Evolutionary conservation across 1,140 invertebrate genomes (phyloP).

Genomic region (Glomeris maerens): DNA sequence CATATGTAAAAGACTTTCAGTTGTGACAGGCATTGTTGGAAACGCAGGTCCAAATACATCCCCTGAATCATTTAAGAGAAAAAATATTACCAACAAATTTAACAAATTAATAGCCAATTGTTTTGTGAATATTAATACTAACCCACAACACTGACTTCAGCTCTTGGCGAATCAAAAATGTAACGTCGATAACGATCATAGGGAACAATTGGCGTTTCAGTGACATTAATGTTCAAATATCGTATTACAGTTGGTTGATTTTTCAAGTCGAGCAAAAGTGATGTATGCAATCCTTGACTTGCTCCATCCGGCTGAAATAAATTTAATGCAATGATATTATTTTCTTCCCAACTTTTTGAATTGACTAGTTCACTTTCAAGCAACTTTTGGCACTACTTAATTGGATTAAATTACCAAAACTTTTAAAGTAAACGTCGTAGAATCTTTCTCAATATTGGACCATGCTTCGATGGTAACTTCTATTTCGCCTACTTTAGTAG

Average conservation of each 20-base stretch:
- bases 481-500: conserved; percentile 60
- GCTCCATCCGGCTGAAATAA: conserved; percentile 39
- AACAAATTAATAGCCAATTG: no score
- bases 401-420: no score
- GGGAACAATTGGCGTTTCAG: conserved; percentile 42
- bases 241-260: conserved; percentile 38
- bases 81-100: background rate
- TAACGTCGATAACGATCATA: conserved; percentile 40
- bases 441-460: background rate
- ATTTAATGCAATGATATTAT: conserved; percentile 11
- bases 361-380: no score
- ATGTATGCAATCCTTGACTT: conserved; percentile 41
- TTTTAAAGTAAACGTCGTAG: background rate
- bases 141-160: conserved; percentile 30
- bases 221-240: conserved; percentile 43
- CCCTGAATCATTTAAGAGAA: conserved; percentile 26
- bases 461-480: conserved; percentile 39
- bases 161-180: conserved; percentile 38
- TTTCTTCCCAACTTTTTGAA: no score
- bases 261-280: conserved; percentile 42
- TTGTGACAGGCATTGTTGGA: conserved; percentile 21
- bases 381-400: no score
- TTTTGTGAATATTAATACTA: no score
- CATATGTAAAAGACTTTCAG: conserved; percentile 22
- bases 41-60: conserved; percentile 42